These are phyloP conservation scores for Rhorus exstirpatorius DNA, from an alignment of 2,888 invertebrate genomes.

Conservation along the genomic window DNA sequence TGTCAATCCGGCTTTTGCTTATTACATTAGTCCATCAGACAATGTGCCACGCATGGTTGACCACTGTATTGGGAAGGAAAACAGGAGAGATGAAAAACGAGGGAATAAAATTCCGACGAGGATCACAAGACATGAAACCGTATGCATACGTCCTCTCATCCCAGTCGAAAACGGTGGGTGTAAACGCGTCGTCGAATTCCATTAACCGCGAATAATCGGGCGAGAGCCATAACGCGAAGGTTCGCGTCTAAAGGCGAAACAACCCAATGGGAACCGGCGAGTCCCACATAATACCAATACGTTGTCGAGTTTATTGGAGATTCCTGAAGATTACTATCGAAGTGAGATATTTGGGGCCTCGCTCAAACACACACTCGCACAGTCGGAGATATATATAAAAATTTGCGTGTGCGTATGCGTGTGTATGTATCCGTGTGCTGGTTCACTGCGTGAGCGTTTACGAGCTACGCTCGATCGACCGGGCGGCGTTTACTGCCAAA, in stretches of 20 bases:
- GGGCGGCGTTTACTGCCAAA: slow-evolving; percentile 82
- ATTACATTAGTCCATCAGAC: no score
- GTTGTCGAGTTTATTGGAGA: slow-evolving; percentile 81
- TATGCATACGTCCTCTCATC: slow-evolving; percentile 16
- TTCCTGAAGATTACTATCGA: slow-evolving; percentile 76
- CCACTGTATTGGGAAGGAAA: no score
- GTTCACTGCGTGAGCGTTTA: slow-evolving; percentile 68
- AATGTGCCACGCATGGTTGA: no score
- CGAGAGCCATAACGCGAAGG: slow-evolving; percentile 4
- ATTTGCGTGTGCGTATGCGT: neutral
- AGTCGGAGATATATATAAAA: slow-evolving; percentile 11
- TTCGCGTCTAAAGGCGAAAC: slow-evolving; percentile 23
- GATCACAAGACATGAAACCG: no score
- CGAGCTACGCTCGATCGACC: slow-evolving; percentile 64
- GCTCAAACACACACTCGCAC: slow-evolving; percentile 11
- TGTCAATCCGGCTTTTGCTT: no score
- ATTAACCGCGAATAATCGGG: slow-evolving; percentile 57
- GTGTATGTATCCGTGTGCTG: slow-evolving; percentile 22
- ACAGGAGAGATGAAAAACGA: no score
- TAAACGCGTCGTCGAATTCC: slow-evolving; percentile 59
- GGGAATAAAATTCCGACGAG: no score
- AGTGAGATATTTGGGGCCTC: slow-evolving; percentile 79
- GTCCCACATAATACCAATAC: slow-evolving; percentile 63
- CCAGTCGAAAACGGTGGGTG: slow-evolving; percentile 53
- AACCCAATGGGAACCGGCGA: slow-evolving; percentile 33